phyloP scores from a whole-genome alignment of 1,140 invertebrate species.

The Neotoxoptera formosana region DNA sequence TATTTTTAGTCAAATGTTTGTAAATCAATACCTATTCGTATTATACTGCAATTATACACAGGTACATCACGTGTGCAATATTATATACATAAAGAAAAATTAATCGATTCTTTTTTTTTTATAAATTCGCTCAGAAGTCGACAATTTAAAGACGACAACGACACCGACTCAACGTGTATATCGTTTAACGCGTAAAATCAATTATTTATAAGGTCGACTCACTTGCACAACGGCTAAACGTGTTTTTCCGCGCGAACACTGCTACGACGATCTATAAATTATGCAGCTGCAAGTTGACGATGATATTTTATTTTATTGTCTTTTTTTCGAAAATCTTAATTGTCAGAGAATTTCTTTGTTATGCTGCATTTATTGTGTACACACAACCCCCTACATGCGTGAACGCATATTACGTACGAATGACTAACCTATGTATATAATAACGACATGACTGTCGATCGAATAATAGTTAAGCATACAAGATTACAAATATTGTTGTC shows the following conservation, averaged over 20 bases:
- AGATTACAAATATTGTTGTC: neutral
- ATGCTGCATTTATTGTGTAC: neutral
- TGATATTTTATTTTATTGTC: slow-evolving; percentile 15
- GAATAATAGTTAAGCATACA: neutral
- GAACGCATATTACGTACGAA: neutral
- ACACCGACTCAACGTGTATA: neutral
- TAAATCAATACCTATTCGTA: neutral
- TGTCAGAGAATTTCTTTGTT: neutral
- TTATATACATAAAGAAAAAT: neutral
- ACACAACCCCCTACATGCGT: neutral
- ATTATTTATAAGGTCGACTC: slow-evolving; percentile 14
- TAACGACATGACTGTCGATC: neutral
- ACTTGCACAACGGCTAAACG: slow-evolving; percentile 10
- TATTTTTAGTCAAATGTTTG: neutral
- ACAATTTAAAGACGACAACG: neutral
- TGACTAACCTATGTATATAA: neutral
- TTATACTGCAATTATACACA: neutral
- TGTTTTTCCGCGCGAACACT: neutral
- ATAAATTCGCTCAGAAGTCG: neutral
- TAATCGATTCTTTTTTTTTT: neutral
- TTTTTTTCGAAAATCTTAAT: neutral
- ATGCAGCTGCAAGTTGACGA: neutral
- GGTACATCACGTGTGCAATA: neutral
- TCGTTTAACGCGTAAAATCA: slow-evolving; percentile 13
- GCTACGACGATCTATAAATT: slow-evolving; percentile 17